A percentile compares a stretch with the other conserved stretches of the same genome.
Evolutionary conservation across 2,113 vertebrate species (phyloP).

Genomic region (Crypturellus undulatus): DNA sequence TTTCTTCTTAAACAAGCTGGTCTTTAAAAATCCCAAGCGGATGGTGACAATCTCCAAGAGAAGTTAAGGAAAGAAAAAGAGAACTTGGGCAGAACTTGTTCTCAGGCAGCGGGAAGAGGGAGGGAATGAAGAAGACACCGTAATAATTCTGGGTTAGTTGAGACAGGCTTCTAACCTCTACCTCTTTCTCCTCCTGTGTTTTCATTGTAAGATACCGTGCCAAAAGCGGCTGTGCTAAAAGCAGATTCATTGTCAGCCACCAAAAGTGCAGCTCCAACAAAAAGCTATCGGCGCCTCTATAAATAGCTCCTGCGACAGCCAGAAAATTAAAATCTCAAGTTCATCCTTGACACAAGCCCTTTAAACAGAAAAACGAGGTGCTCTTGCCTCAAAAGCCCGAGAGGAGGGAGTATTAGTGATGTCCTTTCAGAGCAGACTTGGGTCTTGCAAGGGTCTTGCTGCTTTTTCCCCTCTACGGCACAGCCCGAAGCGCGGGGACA

Average conservation of each 20-base stretch:
- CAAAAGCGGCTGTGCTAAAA: background rate
- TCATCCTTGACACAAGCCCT: slow-evolving; percentile 9
- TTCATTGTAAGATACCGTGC: background rate
- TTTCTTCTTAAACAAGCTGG: background rate
- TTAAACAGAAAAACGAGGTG: background rate
- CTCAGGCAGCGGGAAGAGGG: background rate
- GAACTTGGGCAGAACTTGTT: background rate
- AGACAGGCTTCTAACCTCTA: background rate
- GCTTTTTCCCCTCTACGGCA: fast-evolving
- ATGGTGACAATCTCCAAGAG: background rate
- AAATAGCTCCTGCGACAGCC: slow-evolving; percentile 30
- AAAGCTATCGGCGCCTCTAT: background rate
- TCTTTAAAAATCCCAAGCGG: background rate
- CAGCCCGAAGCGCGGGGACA: fast-evolving
- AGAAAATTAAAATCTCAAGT: slow-evolving; percentile 24
- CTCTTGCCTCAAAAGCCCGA: background rate
- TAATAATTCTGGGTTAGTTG: background rate
- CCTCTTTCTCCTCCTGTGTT: fast-evolving
- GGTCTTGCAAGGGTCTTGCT: background rate
- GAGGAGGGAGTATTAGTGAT: background rate
- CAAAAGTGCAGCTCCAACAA: background rate
- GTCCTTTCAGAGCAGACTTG: background rate
- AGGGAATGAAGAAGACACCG: background rate
- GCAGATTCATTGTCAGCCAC: background rate
- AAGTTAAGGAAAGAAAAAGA: background rate